Base-by-base conservation (phyloP, 2,888 invertebrate genomes). In the Oligia strigilis region DNA sequence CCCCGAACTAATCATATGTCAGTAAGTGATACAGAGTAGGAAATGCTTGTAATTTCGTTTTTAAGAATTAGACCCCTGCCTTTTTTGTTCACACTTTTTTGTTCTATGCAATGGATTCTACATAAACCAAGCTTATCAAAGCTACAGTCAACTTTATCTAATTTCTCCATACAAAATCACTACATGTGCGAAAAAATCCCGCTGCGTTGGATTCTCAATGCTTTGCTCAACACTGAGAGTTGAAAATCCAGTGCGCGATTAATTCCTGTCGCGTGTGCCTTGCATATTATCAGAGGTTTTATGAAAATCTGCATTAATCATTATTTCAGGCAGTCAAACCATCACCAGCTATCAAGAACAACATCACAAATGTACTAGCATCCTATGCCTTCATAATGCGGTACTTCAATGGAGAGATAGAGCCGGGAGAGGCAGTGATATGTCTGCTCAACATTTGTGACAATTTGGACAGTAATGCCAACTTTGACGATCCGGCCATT, bases 391-490 rank as follows among this genome's bases (percentile, higher is more conserved):
- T 98, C 85, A 96, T 97, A 0, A 97, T 97, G 76, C 97, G 98
- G 55, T 98, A 98, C 92, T 98, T 98, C 90, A 98, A 98, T 92
- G 99, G 99, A 9, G 98, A 98, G 88, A 97, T 98, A 89, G 98
- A 98, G 87, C 93, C 98, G 0, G 92, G 96, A 19, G 98, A 98
- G 92, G 97, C 98, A 2, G 94, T 97, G 0, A 94, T 97, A 58
- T 97, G 97, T 87, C 94, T 98, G 43, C 92, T 98, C 0, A 96
- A 97, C 73, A 94, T 98, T 11, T 98, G 98, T 87, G 95, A 97
- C 11, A 98, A 97, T 86, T 95, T 98, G 66, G 97, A 97, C 80
- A 92, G 93, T 5, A 98, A 98, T 87, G 97, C 97, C 9, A 98
- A 98, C 91, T 98, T 98, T 92, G 97, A 98, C 55, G 97, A 98